Percentiles rank a stretch among this genome's conserved stretches.
These are phyloP conservation scores for Acrocephalus arundinaceus DNA, from an alignment of 2,113 vertebrate species.

Conservation along the genomic window DNA sequence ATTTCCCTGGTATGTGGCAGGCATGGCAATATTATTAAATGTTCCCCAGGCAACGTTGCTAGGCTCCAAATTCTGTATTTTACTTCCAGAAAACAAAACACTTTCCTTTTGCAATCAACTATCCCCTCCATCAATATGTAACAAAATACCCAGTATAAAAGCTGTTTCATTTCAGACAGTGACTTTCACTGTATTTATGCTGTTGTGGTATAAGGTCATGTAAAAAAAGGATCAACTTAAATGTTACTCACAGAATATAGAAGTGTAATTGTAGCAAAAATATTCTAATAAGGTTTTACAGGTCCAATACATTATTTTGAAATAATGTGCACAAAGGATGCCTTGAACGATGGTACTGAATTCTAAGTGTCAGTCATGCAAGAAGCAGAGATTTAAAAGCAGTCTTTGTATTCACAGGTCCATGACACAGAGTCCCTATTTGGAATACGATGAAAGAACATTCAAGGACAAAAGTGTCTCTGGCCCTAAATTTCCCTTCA, in stretches of 20 bases:
- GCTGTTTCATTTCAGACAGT: not conserved
- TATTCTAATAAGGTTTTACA: not conserved
- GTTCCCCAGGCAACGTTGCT: constrained; percentile 29
- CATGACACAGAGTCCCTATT: constrained; percentile 35
- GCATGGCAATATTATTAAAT: constrained; percentile 19
- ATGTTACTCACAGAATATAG: not conserved
- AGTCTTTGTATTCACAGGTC: constrained; percentile 53
- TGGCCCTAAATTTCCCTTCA: constrained; percentile 37
- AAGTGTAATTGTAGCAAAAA: constrained; percentile 1
- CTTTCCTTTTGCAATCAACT: not conserved
- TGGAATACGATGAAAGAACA: constrained; percentile 20
- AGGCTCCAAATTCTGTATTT: constrained; percentile 30
- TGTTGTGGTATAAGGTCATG: not conserved
- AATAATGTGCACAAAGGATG: constrained; percentile 19
- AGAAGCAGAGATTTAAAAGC: constrained; percentile 62
- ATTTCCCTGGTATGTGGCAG: not conserved
- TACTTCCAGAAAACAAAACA: constrained; percentile 9
- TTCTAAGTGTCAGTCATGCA: constrained; percentile 47
- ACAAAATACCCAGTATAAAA: not conserved
- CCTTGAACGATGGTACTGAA: constrained; percentile 44
- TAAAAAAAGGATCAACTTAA: not conserved
- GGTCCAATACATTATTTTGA: constrained; percentile 24
- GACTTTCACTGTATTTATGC: not conserved
- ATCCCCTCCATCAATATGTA: not conserved
- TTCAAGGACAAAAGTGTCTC: constrained; percentile 41